A percentile compares a stretch with the other conserved stretches of the same genome.
These are phyloP conservation scores for Trachelipus rathkii DNA, from an alignment of 1,140 invertebrate species.

Conservation along the genomic window DNA sequence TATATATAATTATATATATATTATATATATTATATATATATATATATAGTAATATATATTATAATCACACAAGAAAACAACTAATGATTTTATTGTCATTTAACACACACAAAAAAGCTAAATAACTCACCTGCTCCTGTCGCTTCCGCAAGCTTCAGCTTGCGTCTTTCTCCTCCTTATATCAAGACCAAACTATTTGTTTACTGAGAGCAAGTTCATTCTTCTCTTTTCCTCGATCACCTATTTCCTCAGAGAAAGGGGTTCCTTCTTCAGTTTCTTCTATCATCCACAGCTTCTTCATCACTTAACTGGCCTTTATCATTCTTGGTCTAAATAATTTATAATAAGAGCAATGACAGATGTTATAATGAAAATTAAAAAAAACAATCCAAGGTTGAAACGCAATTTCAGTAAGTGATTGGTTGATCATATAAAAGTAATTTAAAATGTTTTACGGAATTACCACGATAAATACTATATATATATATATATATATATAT, in stretches of 20 bases:
- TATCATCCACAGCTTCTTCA: slow-evolving; percentile 48
- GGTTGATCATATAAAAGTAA: too few species aligned
- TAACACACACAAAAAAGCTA: too few species aligned
- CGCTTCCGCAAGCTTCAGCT: slow-evolving; percentile 80
- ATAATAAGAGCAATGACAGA: too few species aligned
- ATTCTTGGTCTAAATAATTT: background rate
- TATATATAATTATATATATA: too few species aligned
- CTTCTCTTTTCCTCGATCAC: slow-evolving; percentile 91
- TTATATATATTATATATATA: too few species aligned
- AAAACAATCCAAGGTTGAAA: too few species aligned
- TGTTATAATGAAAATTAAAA: background rate
- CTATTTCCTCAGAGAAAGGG: slow-evolving; percentile 91
- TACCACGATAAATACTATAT: too few species aligned
- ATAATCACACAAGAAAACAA: background rate
- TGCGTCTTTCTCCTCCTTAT: slow-evolving; percentile 92
- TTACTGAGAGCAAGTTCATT: slow-evolving; percentile 88
- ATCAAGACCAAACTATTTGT: slow-evolving; percentile 95
- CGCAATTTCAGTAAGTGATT: too few species aligned
- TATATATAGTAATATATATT: too few species aligned
- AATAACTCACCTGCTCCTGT: slow-evolving; percentile 65
- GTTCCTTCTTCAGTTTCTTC: slow-evolving; percentile 61
- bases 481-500: too few species aligned
- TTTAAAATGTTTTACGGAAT: too few species aligned
- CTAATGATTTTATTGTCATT: too few species aligned
- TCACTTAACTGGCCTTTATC: slow-evolving; percentile 43